These are phyloP conservation scores for Drosophila kikkawai DNA, from an alignment of 1,140 invertebrate species.

Conservation along the genomic window DNA sequence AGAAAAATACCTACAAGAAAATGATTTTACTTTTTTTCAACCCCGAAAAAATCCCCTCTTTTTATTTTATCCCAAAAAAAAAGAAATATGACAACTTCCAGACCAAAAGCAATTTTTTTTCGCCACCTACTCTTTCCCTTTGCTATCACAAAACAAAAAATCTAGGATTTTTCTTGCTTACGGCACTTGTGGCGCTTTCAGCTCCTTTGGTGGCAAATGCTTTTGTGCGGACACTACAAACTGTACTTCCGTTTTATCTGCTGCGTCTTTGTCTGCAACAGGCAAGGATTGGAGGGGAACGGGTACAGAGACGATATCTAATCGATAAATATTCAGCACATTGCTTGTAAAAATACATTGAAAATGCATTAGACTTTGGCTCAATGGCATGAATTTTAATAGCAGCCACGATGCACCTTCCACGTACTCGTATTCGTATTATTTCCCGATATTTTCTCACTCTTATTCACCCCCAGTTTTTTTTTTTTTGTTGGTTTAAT, in stretches of 20 bases:
- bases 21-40: conserved; percentile 45
- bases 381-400: conserved; percentile 73
- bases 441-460: conserved; percentile 29
- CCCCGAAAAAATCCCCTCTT: background rate
- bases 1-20: conserved; percentile 52
- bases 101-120: conserved; percentile 32
- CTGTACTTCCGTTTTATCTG: conserved; percentile 74
- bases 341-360: conserved; percentile 77
- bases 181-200: conserved; percentile 54
- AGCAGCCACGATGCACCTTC: conserved; percentile 20
- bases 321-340: conserved; percentile 79
- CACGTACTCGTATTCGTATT: conserved; percentile 12
- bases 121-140: background rate
- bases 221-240: conserved; percentile 76
- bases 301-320: conserved; percentile 45
- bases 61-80: conserved; percentile 27
- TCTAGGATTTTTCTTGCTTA: conserved; percentile 33
- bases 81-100: conserved; percentile 41
- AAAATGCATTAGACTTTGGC: conserved; percentile 77
- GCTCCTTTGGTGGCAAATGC: conserved; percentile 57
- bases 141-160: background rate
- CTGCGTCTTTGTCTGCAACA: conserved; percentile 68
- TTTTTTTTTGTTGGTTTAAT: conserved; percentile 54
- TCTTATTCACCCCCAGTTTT: conserved; percentile 1
- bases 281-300: conserved; percentile 4